Conservation (phyloP, 2,113 vertebrate species). For the Corvus moneduloides region DNA sequence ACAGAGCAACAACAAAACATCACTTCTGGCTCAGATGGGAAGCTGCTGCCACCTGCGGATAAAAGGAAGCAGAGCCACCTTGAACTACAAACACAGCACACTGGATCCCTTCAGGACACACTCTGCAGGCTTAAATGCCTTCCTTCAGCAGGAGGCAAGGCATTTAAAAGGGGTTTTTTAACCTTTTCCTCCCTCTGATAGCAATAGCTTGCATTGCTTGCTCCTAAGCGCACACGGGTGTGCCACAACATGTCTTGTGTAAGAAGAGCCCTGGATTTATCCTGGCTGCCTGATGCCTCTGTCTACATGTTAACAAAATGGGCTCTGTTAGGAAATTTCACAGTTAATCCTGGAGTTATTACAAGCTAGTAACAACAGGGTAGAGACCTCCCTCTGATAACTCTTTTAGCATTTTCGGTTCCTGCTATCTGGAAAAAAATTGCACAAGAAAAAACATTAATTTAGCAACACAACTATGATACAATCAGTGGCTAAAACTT, state of each 20-base stretch:
- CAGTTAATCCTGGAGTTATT: neutral
- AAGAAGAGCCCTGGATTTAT: neutral
- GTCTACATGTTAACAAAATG: neutral
- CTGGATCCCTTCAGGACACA: neutral
- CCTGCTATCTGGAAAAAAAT: neutral
- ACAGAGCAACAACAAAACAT: neutral
- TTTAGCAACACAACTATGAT: neutral
- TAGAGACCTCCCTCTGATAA: neutral
- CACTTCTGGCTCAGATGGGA: neutral
- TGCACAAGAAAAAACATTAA: neutral
- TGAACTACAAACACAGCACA: neutral
- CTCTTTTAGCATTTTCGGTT: neutral
- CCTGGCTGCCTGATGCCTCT: neutral
- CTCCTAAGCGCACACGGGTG: neutral
- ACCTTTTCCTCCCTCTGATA: neutral
- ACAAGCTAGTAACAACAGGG: neutral
- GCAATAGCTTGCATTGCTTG: neutral
- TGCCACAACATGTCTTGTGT: fast-evolving
- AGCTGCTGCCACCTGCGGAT: slow-evolving; percentile 62
- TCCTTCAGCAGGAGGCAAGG: neutral
- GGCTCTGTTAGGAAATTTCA: neutral
- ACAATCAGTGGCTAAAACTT: neutral
- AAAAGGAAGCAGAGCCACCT: neutral
- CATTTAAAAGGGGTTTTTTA: neutral
- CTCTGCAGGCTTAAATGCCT: neutral